A percentile compares a stretch with the other conserved stretches of the same genome.
These are phyloP conservation scores for Onthophagus sagittarius DNA, from an alignment of 2,888 invertebrate genomes.

Conservation along the genomic window DNA sequence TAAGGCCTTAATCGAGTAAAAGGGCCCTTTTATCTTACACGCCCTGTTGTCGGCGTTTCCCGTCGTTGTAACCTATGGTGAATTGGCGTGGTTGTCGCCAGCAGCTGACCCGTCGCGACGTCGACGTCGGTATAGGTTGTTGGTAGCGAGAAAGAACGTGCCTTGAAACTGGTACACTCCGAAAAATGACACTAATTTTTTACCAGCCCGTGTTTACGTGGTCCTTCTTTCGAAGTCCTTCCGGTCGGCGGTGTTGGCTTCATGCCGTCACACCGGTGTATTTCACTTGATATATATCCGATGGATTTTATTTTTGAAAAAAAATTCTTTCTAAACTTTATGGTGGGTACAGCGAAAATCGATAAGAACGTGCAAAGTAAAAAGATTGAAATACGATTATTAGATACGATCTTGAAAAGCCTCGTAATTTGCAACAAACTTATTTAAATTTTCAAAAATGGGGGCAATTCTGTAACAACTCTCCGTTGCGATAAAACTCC, in stretches of 20 bases:
- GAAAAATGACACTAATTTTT: constrained; percentile 39
- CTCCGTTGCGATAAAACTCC: not conserved
- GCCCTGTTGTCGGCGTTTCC: not conserved
- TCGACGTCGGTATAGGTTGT: constrained; percentile 32
- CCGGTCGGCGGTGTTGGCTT: constrained; percentile 17
- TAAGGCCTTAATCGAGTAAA: constrained; percentile 17
- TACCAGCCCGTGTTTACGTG: constrained; percentile 35
- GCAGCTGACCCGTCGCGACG: constrained; percentile 35
- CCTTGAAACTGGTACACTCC: constrained; percentile 35
- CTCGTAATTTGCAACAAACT: too few relatives aligned
- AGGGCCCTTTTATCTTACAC: constrained; percentile 5
- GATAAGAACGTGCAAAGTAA: not conserved
- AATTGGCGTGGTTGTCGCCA: constrained; percentile 36
- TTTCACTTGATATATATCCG: not conserved
- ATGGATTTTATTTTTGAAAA: not conserved
- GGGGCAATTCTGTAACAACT: not conserved
- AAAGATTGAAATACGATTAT: not conserved
- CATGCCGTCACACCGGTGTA: constrained; percentile 17
- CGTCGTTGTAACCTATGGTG: constrained; percentile 27
- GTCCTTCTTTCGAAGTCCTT: constrained; percentile 19
- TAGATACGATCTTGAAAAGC: too few relatives aligned
- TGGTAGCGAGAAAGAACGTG: constrained; percentile 37
- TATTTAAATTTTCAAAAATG: not conserved
- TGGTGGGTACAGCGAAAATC: not conserved
- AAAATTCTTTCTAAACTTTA: too few relatives aligned